phyloP scores from a whole-genome alignment of 1,140 invertebrate species.

The Ceratosolen fusciceps region DNA sequence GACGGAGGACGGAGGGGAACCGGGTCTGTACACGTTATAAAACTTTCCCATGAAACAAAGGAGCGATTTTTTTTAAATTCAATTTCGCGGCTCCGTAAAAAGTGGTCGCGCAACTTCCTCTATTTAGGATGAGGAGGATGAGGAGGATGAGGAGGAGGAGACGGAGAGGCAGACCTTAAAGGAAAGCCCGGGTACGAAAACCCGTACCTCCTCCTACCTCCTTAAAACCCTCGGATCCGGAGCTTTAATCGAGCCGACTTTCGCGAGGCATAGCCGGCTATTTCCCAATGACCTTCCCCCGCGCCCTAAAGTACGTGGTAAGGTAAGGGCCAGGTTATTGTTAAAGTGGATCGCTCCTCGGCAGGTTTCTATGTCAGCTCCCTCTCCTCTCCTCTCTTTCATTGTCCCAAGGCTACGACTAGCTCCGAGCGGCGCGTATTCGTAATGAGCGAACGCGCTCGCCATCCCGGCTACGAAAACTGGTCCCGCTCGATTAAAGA shows the following conservation, averaged over 20 bases:
- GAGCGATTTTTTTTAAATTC: constrained; percentile 27
- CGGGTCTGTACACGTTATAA: constrained; percentile 17
- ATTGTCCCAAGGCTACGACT: constrained; percentile 5
- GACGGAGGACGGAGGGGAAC: not conserved
- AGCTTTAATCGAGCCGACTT: not conserved
- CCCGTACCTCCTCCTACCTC: no score
- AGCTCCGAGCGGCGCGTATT: constrained; percentile 15
- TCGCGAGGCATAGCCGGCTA: not conserved
- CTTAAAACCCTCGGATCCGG: not conserved
- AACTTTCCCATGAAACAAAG: constrained; percentile 38
- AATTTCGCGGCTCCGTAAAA: constrained; percentile 24
- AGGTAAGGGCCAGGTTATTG: not conserved
- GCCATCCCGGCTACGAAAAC: constrained; percentile 60
- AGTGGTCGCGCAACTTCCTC: constrained; percentile 32
- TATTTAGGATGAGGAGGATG: no score
- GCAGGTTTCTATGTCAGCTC: not conserved
- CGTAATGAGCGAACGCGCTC: constrained; percentile 32
- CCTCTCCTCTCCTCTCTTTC: not conserved
- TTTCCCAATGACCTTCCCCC: no score
- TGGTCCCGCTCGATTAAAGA: constrained; percentile 64
- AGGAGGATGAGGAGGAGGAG: no score
- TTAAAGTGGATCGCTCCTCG: not conserved
- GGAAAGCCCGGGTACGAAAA: no score
- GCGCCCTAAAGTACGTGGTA: no score
- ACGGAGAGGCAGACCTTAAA: no score